Percentiles rank a stretch among this genome's conserved stretches.
Conservation (phyloP, 2,888 invertebrate species). For the Dorcus hopei region DNA sequence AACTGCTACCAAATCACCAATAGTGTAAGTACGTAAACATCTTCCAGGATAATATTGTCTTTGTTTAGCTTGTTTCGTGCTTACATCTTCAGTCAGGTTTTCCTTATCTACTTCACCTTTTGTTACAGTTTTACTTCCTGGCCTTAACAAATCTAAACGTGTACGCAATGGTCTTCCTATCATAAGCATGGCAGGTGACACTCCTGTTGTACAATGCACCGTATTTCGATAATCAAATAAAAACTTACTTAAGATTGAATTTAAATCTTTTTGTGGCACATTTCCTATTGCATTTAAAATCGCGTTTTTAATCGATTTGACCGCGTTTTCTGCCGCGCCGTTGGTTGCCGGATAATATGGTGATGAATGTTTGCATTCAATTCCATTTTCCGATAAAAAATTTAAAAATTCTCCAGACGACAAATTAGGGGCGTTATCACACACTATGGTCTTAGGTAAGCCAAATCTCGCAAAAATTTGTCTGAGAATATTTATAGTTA, state of each 20-base stretch:
- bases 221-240: slow-evolving; percentile 14
- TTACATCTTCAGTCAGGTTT: not conserved
- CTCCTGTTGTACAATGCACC: slow-evolving; percentile 12
- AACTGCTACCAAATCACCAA: not conserved
- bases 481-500: slow-evolving; percentile 19
- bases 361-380: slow-evolving; percentile 13
- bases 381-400: slow-evolving; percentile 13
- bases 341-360: slow-evolving; percentile 21
- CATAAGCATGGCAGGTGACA: slow-evolving; percentile 10
- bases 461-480: slow-evolving; percentile 30
- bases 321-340: slow-evolving; percentile 22
- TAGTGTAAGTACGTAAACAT: not conserved
- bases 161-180: slow-evolving; percentile 13
- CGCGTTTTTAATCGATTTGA: slow-evolving; percentile 19
- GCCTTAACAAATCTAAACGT: not conserved
- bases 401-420: slow-evolving; percentile 26
- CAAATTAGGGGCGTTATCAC: slow-evolving; percentile 32
- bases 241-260: slow-evolving; percentile 6
- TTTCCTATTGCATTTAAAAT: slow-evolving; percentile 3
- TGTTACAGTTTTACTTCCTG: not conserved
- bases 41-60: not conserved
- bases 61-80: not conserved
- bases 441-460: slow-evolving; percentile 29
- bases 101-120: too few species aligned
- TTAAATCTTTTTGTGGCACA: too few species aligned